Evolutionary conservation across 2,797 vertebrate species (phyloP).

Genomic region (Gambusia yucatana): DNA sequence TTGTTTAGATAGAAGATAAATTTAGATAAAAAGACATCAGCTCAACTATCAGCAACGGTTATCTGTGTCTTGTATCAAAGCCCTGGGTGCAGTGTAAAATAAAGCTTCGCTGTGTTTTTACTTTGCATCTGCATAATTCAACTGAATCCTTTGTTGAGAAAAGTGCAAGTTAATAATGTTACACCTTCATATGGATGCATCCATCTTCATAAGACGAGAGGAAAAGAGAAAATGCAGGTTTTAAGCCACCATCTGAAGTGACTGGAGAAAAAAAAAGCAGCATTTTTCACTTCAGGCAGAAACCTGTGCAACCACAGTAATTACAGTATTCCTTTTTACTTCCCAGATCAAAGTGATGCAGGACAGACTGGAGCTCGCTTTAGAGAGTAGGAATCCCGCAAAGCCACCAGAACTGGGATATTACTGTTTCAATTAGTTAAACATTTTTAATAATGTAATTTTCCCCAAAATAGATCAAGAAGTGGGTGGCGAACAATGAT

Average conservation of each 20-base stretch:
- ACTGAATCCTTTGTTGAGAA: constrained; percentile 10
- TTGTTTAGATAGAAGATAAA: constrained; percentile 39
- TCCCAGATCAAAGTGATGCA: constrained; percentile 39
- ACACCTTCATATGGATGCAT: constrained; percentile 8
- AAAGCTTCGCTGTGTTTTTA: neutral
- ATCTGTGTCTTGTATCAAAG: neutral
- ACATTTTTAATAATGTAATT: constrained; percentile 22
- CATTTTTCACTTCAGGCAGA: constrained; percentile 39
- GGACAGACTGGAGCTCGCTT: constrained; percentile 32
- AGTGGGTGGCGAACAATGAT: neutral
- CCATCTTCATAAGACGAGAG: constrained; percentile 26
- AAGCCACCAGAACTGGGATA: constrained; percentile 8
- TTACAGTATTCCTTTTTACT: constrained; percentile 46
- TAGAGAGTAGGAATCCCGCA: constrained; percentile 16
- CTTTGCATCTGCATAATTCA: neutral
- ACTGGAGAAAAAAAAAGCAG: constrained; percentile 44
- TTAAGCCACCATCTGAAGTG: constrained; percentile 33
- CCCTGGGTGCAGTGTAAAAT: neutral
- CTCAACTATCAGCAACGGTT: constrained; percentile 20
- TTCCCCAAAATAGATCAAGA: constrained; percentile 2
- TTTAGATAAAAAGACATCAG: constrained; percentile 34
- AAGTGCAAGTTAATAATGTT: constrained; percentile 22
- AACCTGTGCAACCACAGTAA: constrained; percentile 35
- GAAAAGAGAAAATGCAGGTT: constrained; percentile 36
- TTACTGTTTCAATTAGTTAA: constrained; percentile 15